A percentile compares a stretch with the other conserved stretches of the same genome.
Conservation (phyloP, 2,797 vertebrate genomes). For the Poeciliopsis gracilis region DNA sequence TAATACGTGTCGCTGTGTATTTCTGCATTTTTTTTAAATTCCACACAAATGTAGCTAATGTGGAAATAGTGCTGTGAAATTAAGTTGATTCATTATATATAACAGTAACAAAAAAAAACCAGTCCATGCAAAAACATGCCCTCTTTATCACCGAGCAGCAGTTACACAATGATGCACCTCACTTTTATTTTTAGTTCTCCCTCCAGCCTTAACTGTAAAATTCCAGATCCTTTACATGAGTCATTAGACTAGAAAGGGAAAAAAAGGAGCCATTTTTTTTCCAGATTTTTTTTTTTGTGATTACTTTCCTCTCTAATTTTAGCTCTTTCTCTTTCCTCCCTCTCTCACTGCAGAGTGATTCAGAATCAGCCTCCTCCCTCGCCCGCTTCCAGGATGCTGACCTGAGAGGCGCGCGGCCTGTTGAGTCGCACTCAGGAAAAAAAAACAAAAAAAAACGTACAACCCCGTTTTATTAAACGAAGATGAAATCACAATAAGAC, state of each 20-base stretch:
- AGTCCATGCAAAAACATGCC: neutral
- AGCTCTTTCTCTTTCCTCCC: neutral
- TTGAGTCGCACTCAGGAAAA: neutral
- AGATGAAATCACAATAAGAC: neutral
- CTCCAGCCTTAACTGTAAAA: slow-evolving; percentile 19
- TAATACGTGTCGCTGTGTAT: neutral
- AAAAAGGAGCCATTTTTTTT: neutral
- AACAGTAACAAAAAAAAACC: neutral
- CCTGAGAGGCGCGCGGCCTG: slow-evolving; percentile 8
- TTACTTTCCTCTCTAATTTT: slow-evolving; percentile 23
- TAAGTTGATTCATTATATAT: neutral
- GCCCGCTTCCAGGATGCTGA: neutral
- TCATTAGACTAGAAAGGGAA: slow-evolving; percentile 10
- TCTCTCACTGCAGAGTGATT: slow-evolving; percentile 38
- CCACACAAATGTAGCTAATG: neutral
- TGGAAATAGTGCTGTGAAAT: neutral
- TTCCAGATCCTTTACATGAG: slow-evolving; percentile 28
- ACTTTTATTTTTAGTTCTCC: slow-evolving; percentile 26
- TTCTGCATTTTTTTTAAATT: neutral
- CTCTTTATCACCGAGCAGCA: neutral
- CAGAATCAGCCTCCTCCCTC: slow-evolving; percentile 24
- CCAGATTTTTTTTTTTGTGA: neutral
- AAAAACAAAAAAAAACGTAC: neutral
- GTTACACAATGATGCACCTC: neutral
- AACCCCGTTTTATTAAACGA: neutral